Evolutionary conservation across 2,113 vertebrate species (phyloP), one percentile per base, ranked within the genome.

Genomic region (Elanoides forficatus): DNA sequence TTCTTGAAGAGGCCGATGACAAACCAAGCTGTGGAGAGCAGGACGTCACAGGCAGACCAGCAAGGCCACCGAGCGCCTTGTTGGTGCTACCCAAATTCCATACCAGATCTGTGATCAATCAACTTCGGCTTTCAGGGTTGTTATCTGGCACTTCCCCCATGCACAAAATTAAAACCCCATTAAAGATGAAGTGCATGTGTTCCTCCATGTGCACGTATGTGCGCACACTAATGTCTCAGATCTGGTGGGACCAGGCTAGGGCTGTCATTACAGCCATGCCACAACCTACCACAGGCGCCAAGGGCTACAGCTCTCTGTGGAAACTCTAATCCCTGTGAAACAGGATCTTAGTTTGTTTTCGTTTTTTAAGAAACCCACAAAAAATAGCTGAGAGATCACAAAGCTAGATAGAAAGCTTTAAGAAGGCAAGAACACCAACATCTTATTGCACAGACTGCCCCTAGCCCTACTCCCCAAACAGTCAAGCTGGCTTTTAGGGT

Each of bases 291-390:
- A 62, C 95, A 97, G 97, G 92, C 59, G n/a, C 97, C 95, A 59
- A 81, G 73, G 92, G 82, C 67, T 93, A 43, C 53, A 68, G 81
- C 78, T 97, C 71, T 91, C 97, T 89, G 88, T 97, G 96, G 97
- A 96, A 97, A 97, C 94, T 90, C 81, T 94, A 91, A 95, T 94
- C 91, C 66, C 71, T 91, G 66, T 65, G 71, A 96, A 96, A 97
- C 27, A 66, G 71, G 84, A 95, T 93, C 84, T 76, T 23, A 12
- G 42, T 59, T 91, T 68, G 48, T 2, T 93, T 95, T 82, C 94
- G 76, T 81, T 94, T 94, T 95, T 91, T 30, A 93, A 89, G 89
- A 94, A 96, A 82, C 53, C 29, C 81, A 55, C 27, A 59, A 86
- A 95, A 96, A 94, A 58, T 26, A 94, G 62, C 81, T 40, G 48